Base-by-base conservation (phyloP, 2,797 vertebrate species). In the Amphiprion clarkii region DNA sequence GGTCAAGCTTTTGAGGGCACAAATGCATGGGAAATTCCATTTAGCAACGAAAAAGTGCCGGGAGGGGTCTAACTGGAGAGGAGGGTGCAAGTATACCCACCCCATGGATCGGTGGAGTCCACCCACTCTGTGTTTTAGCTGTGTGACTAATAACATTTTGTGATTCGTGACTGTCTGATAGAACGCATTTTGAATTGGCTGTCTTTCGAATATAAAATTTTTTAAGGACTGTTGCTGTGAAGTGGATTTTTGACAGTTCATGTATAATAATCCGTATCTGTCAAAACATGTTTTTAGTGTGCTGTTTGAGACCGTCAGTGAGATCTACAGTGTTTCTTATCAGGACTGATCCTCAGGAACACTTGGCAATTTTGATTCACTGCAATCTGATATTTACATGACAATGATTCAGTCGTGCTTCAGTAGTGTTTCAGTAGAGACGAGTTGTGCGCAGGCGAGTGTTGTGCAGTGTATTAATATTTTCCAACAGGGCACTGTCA, bases 1-100 rank as follows among this genome's bases (percentile, higher is more conserved):
- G 83, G 67, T 90, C 80, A 84, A 86, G 78, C 56, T 72, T 82
- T 82, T 74, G 1, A 57, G 62, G 71, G 67, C 76, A 75, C 87
- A 90, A 91, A 91, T 88, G 66, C 84, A 86, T 54, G 48, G 65
- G 63, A 81, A 85, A 88, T 76, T 78, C 71, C 82, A 82, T 85
- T 88, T 87, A 75, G 42, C 36, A 6, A 70, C 71, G 29, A 71
- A 42, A 58, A 76, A 60, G 27, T 66, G 57, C 29, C 64, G 44
- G 68, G 53, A 76, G 36, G 49, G 62, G 61, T 82, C 40, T 36
- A 62, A 57, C 16, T 27, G 51, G 64, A 76, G 31, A 61, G 58
- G 29, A 78, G 48, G 40, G 42, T 64, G 60, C 39, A 55, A 55
- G n/a, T 29, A 77, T 81, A 36, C 63, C 69, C 42, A 67, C 61